Base-by-base conservation (phyloP, 2,113 vertebrate species). In the Protomyctophum bolini region DNA sequence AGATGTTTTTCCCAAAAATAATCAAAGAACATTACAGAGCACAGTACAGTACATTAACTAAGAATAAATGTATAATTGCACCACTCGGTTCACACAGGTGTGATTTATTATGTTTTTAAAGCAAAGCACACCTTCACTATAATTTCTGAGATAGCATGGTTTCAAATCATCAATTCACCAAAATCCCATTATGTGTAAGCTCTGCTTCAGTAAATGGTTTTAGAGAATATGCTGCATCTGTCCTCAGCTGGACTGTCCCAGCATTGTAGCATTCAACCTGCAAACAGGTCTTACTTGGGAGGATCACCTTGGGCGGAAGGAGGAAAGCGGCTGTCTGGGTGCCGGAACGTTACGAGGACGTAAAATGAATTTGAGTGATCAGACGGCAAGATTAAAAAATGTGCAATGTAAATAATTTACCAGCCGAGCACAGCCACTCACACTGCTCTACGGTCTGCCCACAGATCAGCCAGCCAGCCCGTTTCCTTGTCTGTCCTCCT, bases 241-340 rank as follows among this genome's bases (percentile, higher is more conserved):
- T 70, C 61, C 8, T 70, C 48, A 41, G 68, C 72, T 76, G 76
- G 85, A 81, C 81, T 77, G 76, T 79, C 79, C 80, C 61, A 63
- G 81, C 80, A 81, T 70, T 83, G 69, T 77, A 73, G 72, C 79
- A 65, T 73, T 15, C 65, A 78, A 79, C 76, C 63, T 62, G 21
- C 21, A 21, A 21, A 21, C 21, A 21, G 21, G 21, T 21, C 21
- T 21, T 21, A 21, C 21, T 21, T 21, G 21, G 21, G 21, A 21
- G 21, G 21, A 21, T 21, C 21, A 21, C 21, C 21, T 21, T 21
- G 21, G 21, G 21, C 21, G 21, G 21, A 21, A 21, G 21, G 21
- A 21, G 21, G 21, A 21, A 21, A 21, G 21, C 21, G 21, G 21
- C 21, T 21, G 21, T 21, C 21, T 21, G 21, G 21, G 21, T 21